Evolutionary conservation across 2,888 invertebrate species (phyloP).

Genomic region (Drosophila limbata): DNA sequence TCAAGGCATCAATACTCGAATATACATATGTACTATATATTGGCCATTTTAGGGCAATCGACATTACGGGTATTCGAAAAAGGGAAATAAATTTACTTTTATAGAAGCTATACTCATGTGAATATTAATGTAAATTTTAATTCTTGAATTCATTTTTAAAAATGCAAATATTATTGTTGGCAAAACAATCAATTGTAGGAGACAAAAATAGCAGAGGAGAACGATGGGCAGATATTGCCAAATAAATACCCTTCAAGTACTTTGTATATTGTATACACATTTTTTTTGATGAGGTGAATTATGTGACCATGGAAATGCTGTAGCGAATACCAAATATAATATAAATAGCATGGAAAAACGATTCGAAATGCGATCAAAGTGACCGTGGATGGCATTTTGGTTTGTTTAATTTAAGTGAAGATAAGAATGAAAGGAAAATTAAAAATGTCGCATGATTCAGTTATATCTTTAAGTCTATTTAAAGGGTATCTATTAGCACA

Average conservation of each 20-base stretch:
- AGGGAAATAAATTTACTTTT: not conserved
- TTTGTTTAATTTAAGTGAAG: not conserved
- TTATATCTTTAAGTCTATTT: no score
- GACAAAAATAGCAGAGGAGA: not conserved
- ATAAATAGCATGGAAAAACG: conserved; percentile 18
- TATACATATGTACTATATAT: not conserved
- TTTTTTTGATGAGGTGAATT: not conserved
- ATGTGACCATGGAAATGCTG: conserved; percentile 10
- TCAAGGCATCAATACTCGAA: conserved; percentile 10
- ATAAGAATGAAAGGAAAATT: not conserved
- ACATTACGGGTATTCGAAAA: not conserved
- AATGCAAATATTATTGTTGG: conserved; percentile 4
- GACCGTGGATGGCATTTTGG: conserved; percentile 12
- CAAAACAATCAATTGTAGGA: not conserved
- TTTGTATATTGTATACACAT: not conserved
- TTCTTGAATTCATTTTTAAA: conserved; percentile 7
- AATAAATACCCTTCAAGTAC: conserved; percentile 11
- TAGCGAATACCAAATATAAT: conserved; percentile 5
- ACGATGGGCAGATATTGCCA: not conserved
- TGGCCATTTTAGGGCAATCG: conserved; percentile 7
- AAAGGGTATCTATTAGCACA: not conserved
- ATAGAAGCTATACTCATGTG: not conserved
- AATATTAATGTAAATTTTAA: conserved; percentile 9
- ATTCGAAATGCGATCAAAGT: conserved; percentile 13
- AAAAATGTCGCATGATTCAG: no score